Evolutionary conservation across 1,140 invertebrate species (phyloP).

Genomic region (Eumaeus atala): DNA sequence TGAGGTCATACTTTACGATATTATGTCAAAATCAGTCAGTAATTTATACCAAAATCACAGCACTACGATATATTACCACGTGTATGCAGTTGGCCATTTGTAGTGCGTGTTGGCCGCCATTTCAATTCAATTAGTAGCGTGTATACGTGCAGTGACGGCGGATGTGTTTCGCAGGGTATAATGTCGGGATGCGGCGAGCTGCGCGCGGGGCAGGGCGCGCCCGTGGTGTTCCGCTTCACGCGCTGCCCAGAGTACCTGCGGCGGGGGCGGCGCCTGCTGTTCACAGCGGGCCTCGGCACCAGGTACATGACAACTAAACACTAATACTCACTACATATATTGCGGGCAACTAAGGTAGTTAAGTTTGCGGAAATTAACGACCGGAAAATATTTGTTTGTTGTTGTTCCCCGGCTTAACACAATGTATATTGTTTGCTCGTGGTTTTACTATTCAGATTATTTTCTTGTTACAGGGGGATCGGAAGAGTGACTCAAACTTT

Average conservation of each 20-base stretch:
- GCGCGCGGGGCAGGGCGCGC: slow-evolving; percentile 87
- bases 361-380: no score
- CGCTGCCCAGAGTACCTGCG: slow-evolving; percentile 93
- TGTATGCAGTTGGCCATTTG: no score
- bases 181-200: slow-evolving; percentile 50
- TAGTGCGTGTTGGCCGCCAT: no score
- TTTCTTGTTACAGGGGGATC: slow-evolving; percentile 81
- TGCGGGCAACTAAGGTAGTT: no score
- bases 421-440: not conserved
- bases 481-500: slow-evolving; percentile 93
- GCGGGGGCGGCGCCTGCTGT: slow-evolving; percentile 88
- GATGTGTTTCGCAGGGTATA: slow-evolving; percentile 46
- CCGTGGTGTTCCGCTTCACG: slow-evolving; percentile 91
- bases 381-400: not conserved
- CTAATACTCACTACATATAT: not conserved
- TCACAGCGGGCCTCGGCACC: slow-evolving; percentile 87
- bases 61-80: no score
- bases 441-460: slow-evolving; percentile 9
- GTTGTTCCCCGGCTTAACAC: not conserved
- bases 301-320: slow-evolving; percentile 30
- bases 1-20: no score
- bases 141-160: not conserved
- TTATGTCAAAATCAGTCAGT: no score
- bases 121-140: not conserved
- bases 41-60: no score